Percentiles rank a stretch among this genome's conserved stretches.
phyloP scores from a whole-genome alignment of 2,113 vertebrate genomes.

The Scopus umbretta region DNA sequence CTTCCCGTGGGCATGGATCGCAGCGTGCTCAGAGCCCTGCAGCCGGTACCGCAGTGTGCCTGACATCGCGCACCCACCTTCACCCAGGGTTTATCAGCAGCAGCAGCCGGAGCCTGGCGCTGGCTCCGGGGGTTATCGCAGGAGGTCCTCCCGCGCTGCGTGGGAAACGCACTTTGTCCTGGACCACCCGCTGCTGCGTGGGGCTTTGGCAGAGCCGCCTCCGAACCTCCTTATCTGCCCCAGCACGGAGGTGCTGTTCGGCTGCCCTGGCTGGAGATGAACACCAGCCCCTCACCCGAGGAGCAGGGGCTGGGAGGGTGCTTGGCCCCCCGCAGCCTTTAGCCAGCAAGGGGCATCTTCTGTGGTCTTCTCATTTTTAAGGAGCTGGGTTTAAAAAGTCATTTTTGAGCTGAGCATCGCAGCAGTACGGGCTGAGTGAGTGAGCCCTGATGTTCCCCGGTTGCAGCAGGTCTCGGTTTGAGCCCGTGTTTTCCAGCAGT shows the following conservation, averaged over 20 bases:
- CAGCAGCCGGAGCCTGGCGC: neutral
- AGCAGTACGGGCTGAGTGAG: accelerated
- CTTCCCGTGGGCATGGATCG: accelerated
- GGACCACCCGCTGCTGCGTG: accelerated
- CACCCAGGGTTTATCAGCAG: neutral
- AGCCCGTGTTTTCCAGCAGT: accelerated
- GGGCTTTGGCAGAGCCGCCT: neutral
- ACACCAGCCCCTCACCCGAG: neutral
- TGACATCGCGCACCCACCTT: accelerated
- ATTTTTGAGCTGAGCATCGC: accelerated
- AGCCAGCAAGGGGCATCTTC: neutral
- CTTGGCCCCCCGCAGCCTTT: neutral
- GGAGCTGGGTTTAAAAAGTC: neutral
- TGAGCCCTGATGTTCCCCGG: accelerated
- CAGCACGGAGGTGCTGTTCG: neutral
- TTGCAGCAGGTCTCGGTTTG: accelerated
- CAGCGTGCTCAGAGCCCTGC: neutral
- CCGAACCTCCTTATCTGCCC: neutral
- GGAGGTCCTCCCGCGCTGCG: neutral
- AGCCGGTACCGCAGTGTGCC: neutral
- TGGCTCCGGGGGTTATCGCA: neutral
- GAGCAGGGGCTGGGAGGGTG: neutral
- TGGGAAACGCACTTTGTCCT: accelerated
- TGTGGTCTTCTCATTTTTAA: accelerated
- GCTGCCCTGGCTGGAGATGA: neutral